These are phyloP conservation scores for Plectropomus leopardus DNA, from an alignment of 2,113 vertebrate species.

Conservation along the genomic window DNA sequence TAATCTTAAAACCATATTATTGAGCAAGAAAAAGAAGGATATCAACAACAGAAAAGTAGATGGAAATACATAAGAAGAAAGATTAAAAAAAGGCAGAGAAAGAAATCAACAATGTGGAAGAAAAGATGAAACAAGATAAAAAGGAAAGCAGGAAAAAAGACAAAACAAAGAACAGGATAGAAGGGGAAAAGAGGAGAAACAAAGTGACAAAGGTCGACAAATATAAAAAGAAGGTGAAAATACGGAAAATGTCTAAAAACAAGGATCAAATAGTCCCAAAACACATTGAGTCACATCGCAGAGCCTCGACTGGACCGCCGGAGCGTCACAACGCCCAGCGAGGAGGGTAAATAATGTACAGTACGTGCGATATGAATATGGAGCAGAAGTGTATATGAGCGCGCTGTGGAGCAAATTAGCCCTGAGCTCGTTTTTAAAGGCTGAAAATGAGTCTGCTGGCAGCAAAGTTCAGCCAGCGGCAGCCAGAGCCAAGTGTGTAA, in stretches of 20 bases:
- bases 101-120: background rate
- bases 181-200: background rate
- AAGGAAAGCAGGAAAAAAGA: background rate
- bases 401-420: conserved; percentile 75
- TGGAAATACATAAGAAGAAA: background rate
- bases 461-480: conserved; percentile 71
- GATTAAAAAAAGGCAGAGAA: background rate
- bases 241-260: background rate
- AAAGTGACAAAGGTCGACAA: background rate
- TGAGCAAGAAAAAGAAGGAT: background rate
- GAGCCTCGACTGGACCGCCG: background rate
- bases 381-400: conserved; percentile 75
- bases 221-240: background rate
- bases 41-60: too few relatives aligned
- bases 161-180: background rate
- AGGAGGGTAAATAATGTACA: conserved; percentile 45
- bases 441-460: conserved; percentile 80
- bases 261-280: background rate
- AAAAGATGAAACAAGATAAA: background rate
- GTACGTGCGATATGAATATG: conserved; percentile 63
- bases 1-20: background rate
- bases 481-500: conserved; percentile 81
- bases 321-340: conserved; percentile 27
- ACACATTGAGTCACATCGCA: conserved; percentile 13
- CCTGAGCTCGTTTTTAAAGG: conserved; percentile 73